A percentile compares a stretch with the other conserved stretches of the same genome.
Conservation (phyloP, 2,888 invertebrate genomes). For the Trissonchulus sp. region DNA sequence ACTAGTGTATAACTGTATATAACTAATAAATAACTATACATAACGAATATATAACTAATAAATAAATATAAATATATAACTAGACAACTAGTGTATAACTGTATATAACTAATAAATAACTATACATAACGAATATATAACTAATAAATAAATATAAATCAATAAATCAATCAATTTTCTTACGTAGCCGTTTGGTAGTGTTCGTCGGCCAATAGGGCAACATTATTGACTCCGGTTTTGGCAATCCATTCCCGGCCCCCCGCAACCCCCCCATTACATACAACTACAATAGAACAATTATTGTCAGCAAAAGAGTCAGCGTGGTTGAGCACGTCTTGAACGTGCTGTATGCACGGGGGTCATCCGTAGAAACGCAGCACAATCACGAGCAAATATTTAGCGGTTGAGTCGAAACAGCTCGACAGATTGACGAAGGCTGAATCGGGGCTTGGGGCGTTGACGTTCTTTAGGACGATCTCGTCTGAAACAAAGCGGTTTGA, state of each 20-base stretch:
- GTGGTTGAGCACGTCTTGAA: not conserved
- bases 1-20: not conserved
- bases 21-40: not conserved
- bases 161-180: not conserved
- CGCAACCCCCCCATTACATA: not conserved
- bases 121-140: too few relatives aligned
- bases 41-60: too few relatives aligned
- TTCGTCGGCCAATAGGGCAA: not conserved
- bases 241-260: not conserved
- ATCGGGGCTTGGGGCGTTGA: too few relatives aligned
- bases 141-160: not conserved
- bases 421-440: too few relatives aligned
- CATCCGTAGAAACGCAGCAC: constrained; percentile 8
- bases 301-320: not conserved
- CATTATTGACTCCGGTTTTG: not conserved
- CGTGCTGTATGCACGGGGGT: not conserved
- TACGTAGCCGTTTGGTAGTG: not conserved
- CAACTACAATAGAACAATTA: not conserved
- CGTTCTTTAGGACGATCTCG: too few relatives aligned
- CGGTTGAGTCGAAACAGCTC: too few relatives aligned
- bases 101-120: not conserved
- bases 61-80: not conserved
- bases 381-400: not conserved
- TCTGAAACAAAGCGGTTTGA: too few relatives aligned
- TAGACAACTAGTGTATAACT: not conserved